Percentiles rank a stretch among this genome's conserved stretches.
Evolutionary conservation across 2,888 invertebrate genomes (phyloP).

Genomic region (Galeruca laticollis): DNA sequence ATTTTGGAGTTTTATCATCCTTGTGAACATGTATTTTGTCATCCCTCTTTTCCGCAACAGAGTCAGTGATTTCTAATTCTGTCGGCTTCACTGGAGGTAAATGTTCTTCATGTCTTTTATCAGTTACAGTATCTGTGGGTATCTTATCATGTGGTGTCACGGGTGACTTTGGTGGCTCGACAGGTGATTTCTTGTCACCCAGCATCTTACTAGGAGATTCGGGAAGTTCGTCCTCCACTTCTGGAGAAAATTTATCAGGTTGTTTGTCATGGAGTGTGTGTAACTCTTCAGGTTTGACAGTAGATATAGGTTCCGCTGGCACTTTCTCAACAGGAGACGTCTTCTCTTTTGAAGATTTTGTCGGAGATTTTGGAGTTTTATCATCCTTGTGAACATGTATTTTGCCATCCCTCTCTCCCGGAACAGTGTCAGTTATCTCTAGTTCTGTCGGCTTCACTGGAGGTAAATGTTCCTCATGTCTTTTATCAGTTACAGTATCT

Average conservation of each 20-base stretch:
- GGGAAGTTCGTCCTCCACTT: no score
- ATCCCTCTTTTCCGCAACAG: no score
- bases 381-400: neutral
- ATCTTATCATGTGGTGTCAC: neutral
- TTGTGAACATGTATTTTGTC: no score
- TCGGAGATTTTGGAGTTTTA: neutral
- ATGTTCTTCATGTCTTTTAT: neutral
- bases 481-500: no score
- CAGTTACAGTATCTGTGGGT: neutral
- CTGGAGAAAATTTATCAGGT: no score
- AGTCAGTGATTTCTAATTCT: no score
- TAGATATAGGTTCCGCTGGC: no score
- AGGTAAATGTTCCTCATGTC: neutral
- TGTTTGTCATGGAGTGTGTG: no score
- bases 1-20: no score
- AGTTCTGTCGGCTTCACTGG: neutral
- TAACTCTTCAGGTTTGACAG: no score
- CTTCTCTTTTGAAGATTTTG: neutral
- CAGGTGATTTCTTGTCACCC: conserved; percentile 8
- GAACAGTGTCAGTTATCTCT: neutral
- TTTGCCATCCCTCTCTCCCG: no score
- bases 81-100: neutral
- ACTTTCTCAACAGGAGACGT: neutral
- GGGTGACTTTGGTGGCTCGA: conserved; percentile 14
- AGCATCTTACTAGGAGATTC: neutral